These are phyloP conservation scores for Aphidius ervi DNA, from an alignment of 1,140 invertebrate genomes.

Conservation along the genomic window DNA sequence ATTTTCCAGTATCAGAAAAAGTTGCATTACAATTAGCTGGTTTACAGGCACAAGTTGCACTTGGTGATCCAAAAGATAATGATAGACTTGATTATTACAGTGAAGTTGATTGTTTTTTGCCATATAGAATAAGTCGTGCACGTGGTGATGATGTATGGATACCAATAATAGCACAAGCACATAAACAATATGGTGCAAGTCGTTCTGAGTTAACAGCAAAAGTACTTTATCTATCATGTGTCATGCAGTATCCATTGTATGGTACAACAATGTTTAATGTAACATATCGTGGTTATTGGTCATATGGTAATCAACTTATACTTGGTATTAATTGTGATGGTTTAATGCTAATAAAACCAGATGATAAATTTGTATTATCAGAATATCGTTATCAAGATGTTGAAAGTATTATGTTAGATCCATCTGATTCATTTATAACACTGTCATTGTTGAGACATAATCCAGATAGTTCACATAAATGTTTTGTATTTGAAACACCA, in stretches of 20 bases:
- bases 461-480: slow-evolving; percentile 69
- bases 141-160: slow-evolving; percentile 79
- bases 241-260: slow-evolving; percentile 95
- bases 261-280: slow-evolving; percentile 92
- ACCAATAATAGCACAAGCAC: slow-evolving; percentile 80
- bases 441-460: slow-evolving; percentile 66
- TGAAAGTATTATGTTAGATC: slow-evolving; percentile 86
- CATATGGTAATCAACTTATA: slow-evolving; percentile 68
- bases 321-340: slow-evolving; percentile 90
- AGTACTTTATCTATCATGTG: slow-evolving; percentile 89
- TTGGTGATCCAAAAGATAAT: slow-evolving; percentile 78
- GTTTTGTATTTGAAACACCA: slow-evolving; percentile 88
- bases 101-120: slow-evolving; percentile 76
- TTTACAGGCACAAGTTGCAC: slow-evolving; percentile 86
- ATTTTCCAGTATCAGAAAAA: slow-evolving; percentile 91
- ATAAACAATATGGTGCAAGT: slow-evolving; percentile 84
- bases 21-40: slow-evolving; percentile 90
- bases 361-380: slow-evolving; percentile 84
- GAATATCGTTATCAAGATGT: slow-evolving; percentile 86
- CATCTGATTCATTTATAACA: slow-evolving; percentile 88
- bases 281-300: slow-evolving; percentile 88
- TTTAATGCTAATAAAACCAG: slow-evolving; percentile 80
- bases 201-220: slow-evolving; percentile 88
- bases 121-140: slow-evolving; percentile 69
- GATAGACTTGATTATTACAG: slow-evolving; percentile 71